Base-by-base conservation (phyloP, 2,113 vertebrate species). In the Abramis brama region DNA sequence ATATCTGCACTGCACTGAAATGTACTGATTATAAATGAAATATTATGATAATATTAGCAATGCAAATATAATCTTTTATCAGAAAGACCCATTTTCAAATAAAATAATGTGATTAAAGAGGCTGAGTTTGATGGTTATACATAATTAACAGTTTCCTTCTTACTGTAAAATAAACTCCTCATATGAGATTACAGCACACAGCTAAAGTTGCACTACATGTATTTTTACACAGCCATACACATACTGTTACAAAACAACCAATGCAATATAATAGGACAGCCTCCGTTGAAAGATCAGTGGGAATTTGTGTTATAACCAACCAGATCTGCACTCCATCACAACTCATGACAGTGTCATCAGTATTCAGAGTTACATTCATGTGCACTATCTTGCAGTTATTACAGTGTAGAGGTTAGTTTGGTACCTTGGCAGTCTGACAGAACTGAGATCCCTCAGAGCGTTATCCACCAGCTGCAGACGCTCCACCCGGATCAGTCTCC, bases 401-500 rank as follows among this genome's bases (percentile, higher is more conserved):
- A 6, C 36, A n/a, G 43, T 47, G 2, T 45, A 25, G 5, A 74
- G 23, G 43, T 25, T 47, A 15, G 23, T 74, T 47, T 47, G 23
- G 4, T 5, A 97, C 97, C 96, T 97, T 96, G 97, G 97, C 96
- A 99, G 93, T 88, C 95, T 93, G 92, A 98, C 93, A 91, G 95
- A 96, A 92, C 96, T 99, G 88, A 99, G 93, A 89, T 97, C 95
- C 60, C 91, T 93, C 89, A 98, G 92, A 17, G 95, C 96, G 89
- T 98, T 98, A 90, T 98, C 96, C 80, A 97, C 94, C 93, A 99
- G 86, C 92, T 97, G 97, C 68, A 98, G 96, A 33, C 92, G 96
- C 94, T 98, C 96, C 50, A 97, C 97, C 4, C 96, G 94, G 90
- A 99, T 98, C 83, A 98, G 90, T 88, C 97, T 94, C 47, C 89